Conservation (phyloP, 2,113 vertebrate species). For the Gobiocypris rarus region DNA sequence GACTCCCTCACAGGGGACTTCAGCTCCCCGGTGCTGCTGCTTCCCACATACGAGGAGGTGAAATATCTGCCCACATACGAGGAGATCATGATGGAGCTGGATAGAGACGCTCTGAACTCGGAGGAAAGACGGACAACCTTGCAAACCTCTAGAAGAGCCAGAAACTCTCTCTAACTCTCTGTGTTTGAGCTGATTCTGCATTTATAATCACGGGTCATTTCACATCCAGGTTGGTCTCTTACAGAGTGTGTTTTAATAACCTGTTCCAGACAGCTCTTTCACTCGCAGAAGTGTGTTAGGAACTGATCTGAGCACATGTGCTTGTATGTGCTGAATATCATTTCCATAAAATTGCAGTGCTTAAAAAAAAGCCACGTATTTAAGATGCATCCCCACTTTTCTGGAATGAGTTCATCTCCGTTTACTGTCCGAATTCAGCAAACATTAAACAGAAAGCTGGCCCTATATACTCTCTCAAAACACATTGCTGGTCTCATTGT, state of each 20-base stretch:
- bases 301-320: not conserved
- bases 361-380: not conserved
- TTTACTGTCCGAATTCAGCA: too few species aligned
- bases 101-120: not conserved
- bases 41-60: constrained; percentile 92
- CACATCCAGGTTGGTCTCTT: not conserved
- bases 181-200: constrained; percentile 33
- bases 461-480: too few species aligned
- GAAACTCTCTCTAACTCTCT: constrained; percentile 74
- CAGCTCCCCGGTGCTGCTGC: constrained; percentile 77
- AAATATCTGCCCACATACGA: constrained; percentile 92
- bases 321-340: not conserved
- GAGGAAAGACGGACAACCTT: constrained; percentile 64
- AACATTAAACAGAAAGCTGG: too few species aligned
- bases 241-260: not conserved
- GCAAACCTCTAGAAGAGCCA: constrained; percentile 63
- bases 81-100: constrained; percentile 86
- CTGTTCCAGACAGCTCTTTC: not conserved
- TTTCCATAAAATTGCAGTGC: not conserved
- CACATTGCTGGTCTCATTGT: not conserved
- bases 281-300: not conserved
- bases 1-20: constrained; percentile 79
- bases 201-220: not conserved
- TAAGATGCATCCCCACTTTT: not conserved
- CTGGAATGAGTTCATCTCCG: too few species aligned